Base-by-base conservation (phyloP, 1,140 invertebrate species). In the Ruditapes philippinarum region DNA sequence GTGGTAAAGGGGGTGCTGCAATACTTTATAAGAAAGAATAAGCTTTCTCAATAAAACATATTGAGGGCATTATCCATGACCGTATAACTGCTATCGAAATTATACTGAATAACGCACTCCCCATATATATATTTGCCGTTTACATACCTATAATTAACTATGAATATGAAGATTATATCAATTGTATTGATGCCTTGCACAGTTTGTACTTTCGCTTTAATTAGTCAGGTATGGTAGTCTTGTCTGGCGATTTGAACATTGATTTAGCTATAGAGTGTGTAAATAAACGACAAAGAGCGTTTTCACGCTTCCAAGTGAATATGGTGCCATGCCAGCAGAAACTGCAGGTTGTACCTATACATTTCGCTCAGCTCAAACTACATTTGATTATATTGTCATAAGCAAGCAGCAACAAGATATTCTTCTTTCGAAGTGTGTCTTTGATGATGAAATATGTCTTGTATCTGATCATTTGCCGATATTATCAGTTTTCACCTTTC, bases 371-470 rank as follows among this genome's bases (percentile, higher is more conserved):
- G 51, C 51, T 57, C 51, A 57, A 57, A 57, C 51, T 14, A 57
- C 51, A 57, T 57, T 57, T 14, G 51, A 57, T 19, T 57, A 57
- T 57, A 19, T 57, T 57, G 19, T 57, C 22, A 57, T 57, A 57
- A 57, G 19, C 51, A 57, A 57, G 5, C 51, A 57, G 9, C 51
- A 57, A n/a, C 51, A 57, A 57, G 51, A 57, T 57, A 57, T 57
- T 5, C 19, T 57, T 11, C 22, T 14, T 19, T 57, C 19, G 7
- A 57, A 57, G n/a, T 22, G 22, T 22, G 14, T 14, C 22, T 19
- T 57, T 57, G 51, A 57, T 57, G 51, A 57, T 22, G 51, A 57
- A 57, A 57, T 57, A n/a, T 57, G 51, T 57, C 51, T 57, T 57
- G 51, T 57, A 3, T 57, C 51, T 57, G 51, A 57, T 57, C 51